Base-by-base conservation (phyloP, 1,140 invertebrate species). In the Lucilia cuprina region DNA sequence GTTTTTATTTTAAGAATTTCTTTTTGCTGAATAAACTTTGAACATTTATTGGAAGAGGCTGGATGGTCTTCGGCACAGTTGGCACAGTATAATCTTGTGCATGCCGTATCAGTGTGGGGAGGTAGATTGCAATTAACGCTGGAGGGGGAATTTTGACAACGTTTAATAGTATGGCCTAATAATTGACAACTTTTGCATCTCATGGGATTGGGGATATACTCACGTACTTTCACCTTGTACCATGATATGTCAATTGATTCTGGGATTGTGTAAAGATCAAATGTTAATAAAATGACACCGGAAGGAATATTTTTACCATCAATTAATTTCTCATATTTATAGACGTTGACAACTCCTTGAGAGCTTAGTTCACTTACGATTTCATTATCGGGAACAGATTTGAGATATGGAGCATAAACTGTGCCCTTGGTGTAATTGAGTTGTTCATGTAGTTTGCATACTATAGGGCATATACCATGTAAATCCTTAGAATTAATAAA, bases 1-100 rank as follows among this genome's bases (percentile, higher is more conserved):
- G 82, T 83, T 83, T 83, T 83, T 47, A 83, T 74, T 83, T 35
- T 75, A 5, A 83, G 5, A 21, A 83, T 83, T 83, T 83, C 35
- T 74, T 83, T 83, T 35, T 34, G 25, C 30, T 82, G 50, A 9
- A n/a, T 75, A 35, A 41, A 83, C 74, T 74, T 35, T 74, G 7
- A 34, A 60, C 82, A 83, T n/a, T 5, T 74, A n/a, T 47, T 83
- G 17, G 25, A 35, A 34, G 60, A 74, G 5, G 82, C 10, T n/a
- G 82, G 34, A 74, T 83, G 82, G 17, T 74, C 34, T 35, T 74
- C 82, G 8, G 21, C 17, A 50, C 82, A 83, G 34, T 83, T 83
- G 1, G 82, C 82, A 50, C 50, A 83, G 30, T 30, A 60, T 2
- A 19, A 60, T 25, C 82, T 49, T 7, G 82, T 21, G 60, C 82